phyloP scores from a whole-genome alignment of 53 echinoderm and acorn worm species.

The Hippasteria phrygiana region DNA sequence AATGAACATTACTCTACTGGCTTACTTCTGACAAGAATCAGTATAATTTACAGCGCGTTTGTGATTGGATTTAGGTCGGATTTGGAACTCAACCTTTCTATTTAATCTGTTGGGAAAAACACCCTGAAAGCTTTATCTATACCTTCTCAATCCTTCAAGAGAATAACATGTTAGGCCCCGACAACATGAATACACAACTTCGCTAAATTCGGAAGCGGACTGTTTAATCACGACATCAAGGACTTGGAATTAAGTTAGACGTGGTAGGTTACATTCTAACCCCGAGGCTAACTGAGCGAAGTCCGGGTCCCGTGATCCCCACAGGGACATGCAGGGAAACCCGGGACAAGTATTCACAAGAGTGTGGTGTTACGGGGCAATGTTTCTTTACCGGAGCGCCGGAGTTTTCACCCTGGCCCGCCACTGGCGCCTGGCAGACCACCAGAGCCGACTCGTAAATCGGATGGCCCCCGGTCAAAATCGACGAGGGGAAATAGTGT shows the following conservation, averaged over 20 bases:
- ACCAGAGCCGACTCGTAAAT: conserved; percentile 28
- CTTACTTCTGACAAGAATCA: no score
- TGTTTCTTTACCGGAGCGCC: no score
- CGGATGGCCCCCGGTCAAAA: conserved; percentile 48
- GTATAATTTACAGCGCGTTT: no score
- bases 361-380: neutral
- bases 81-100: no score
- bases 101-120: no score
- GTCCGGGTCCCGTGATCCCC: neutral
- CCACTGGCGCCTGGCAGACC: conserved; percentile 47
- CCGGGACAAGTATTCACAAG: neutral
- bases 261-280: conserved; percentile 13
- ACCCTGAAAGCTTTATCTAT: no score
- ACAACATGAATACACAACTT: neutral
- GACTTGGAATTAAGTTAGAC: neutral
- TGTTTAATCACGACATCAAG: neutral
- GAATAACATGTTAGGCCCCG: neutral
- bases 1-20: no score
- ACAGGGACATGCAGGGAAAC: neutral
- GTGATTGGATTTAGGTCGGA: no score
- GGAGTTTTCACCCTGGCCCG: neutral
- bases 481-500: neutral
- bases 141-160: no score
- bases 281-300: neutral
- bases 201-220: neutral